Base-by-base conservation (phyloP, 2,113 vertebrate genomes). In the Phrynosoma platyrhinos region DNA sequence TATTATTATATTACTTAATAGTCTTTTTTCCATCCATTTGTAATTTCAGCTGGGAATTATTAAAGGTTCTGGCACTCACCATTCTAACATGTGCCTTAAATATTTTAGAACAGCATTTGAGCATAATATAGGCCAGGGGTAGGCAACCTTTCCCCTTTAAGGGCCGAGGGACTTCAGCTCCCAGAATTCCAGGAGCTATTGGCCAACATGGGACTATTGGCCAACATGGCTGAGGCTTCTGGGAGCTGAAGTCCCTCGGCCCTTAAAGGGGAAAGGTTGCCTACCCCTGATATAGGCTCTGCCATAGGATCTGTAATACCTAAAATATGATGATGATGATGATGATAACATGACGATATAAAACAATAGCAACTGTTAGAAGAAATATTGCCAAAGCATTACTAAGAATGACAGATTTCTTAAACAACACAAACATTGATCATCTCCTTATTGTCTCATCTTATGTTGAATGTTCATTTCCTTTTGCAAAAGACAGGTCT, bases 61-160 rank as follows among this genome's bases (percentile, higher is more conserved):
- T 91, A 86, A 82, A 40, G 82, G 87, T 81, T 82, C 40, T 82
- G 40, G 30, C 0, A 0, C 10, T 89, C 89, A 64, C 89, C 78
- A 82, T 79, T 75, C 79, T 86, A 84, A 30, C 69, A 83, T 85
- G 25, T 27, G 71, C 9, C 79, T 91, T 93, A 84, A 30, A 71
- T 83, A 86, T 90, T 79, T 84, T 76, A 68, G 88, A 87, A 84
- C 55, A 69, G 82, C 82, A 32, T 36, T 86, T 55, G 0, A n/a
- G n/a, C n/a, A n/a, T n/a, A n/a, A n/a, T n/a, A n/a, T n/a, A n/a
- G n/a, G n/a, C n/a, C n/a, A n/a, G n/a, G n/a, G n/a, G n/a, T n/a
- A n/a, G n/a, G n/a, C n/a, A n/a, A n/a, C n/a, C n/a, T n/a, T n/a
- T n/a, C n/a, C n/a, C n/a, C n/a, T n/a, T n/a, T n/a, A n/a, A n/a